Conservation (phyloP, 2,888 invertebrate genomes). For the Bedellia somnulentella region DNA sequence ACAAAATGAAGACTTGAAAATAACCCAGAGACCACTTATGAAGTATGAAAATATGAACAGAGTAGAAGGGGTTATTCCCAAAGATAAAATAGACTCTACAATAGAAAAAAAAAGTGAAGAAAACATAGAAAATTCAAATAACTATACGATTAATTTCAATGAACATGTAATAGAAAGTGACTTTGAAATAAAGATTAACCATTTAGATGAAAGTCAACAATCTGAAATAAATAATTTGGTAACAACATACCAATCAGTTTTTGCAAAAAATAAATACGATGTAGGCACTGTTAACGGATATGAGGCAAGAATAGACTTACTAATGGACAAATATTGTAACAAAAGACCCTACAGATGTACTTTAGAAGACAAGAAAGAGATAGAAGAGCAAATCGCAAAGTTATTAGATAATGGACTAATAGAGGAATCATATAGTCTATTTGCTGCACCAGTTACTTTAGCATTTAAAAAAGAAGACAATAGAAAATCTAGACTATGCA, state of each 20-base stretch:
- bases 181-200: not conserved
- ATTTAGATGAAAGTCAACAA: slow-evolving; percentile 2
- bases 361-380: not conserved
- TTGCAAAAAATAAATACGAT: slow-evolving; percentile 5
- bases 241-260: slow-evolving; percentile 2
- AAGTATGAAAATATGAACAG: no score
- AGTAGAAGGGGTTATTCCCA: no score
- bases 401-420: not conserved
- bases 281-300: slow-evolving; percentile 5
- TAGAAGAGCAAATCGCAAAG: not conserved
- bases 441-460: slow-evolving; percentile 1
- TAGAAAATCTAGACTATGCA: slow-evolving; percentile 1
- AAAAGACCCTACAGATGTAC: not conserved
- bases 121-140: no score
- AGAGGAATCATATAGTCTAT: not conserved
- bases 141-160: no score
- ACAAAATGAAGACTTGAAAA: slow-evolving; percentile 9
- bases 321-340: slow-evolving; percentile 1
- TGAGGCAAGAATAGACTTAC: slow-evolving; percentile 7
- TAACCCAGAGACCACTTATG: slow-evolving; percentile 3
- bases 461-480: slow-evolving; percentile 1
- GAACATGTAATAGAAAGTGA: no score
- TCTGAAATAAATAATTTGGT: slow-evolving; percentile 5
- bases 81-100: no score
- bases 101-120: not conserved